Conservation (phyloP, 2,888 invertebrate genomes). For the Andrena hattorfiana region DNA sequence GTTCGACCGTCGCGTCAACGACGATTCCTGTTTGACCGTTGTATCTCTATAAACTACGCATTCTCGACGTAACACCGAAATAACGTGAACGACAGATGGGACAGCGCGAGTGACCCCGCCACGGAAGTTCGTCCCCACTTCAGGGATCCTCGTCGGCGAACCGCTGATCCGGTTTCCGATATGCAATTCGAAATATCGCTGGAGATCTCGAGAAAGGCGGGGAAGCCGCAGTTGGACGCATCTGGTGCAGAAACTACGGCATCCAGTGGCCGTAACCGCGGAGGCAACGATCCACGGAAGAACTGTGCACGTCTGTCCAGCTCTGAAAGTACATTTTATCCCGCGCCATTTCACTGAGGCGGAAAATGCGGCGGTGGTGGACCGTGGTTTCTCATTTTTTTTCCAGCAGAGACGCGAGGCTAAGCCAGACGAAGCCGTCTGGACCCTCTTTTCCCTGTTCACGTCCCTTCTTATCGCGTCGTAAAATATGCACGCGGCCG, state of each 20-base stretch:
- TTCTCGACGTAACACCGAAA: neutral
- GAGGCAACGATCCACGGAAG: conserved; percentile 33
- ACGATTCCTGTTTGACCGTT: too few relatives aligned
- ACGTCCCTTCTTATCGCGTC: conserved; percentile 19
- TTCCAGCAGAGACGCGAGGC: conserved; percentile 4
- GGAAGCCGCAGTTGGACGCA: conserved; percentile 33
- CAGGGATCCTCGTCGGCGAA: conserved; percentile 1
- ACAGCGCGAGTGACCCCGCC: neutral
- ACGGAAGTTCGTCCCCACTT: conserved; percentile 1
- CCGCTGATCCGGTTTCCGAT: conserved; percentile 28
- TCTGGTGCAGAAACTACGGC: conserved; percentile 38
- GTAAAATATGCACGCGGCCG: conserved; percentile 23
- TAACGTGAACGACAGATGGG: conserved; percentile 14
- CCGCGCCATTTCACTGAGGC: conserved; percentile 20
- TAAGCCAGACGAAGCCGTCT: conserved; percentile 3
- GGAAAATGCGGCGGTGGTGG: conserved; percentile 8
- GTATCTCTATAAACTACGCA: neutral
- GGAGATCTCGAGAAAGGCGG: conserved; percentile 9
- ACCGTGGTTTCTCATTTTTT: conserved; percentile 28
- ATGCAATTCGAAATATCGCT: conserved; percentile 27
- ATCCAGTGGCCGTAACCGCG: conserved; percentile 49
- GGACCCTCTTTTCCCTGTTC: conserved; percentile 11
- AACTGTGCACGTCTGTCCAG: conserved; percentile 9
- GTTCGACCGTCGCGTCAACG: neutral
- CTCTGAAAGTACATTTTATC: conserved; percentile 29